Evolutionary conservation across 2,113 vertebrate genomes (phyloP).

Genomic region (Verasper variegatus): DNA sequence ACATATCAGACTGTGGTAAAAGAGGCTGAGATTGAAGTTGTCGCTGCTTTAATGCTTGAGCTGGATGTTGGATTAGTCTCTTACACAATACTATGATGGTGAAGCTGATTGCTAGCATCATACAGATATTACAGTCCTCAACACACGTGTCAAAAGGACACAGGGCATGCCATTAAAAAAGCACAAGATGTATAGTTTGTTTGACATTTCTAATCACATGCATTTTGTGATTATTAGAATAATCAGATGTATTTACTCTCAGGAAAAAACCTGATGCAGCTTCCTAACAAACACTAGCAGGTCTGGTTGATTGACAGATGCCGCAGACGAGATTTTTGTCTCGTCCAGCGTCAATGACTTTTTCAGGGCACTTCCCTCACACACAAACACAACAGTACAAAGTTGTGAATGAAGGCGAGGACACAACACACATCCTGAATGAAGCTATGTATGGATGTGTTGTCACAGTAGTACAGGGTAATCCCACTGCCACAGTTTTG

Average conservation of each 20-base stretch:
- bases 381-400: constrained; percentile 7
- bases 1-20: not conserved
- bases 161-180: not conserved
- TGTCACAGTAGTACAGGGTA: not conserved
- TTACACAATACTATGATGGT: constrained; percentile 29
- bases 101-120: not conserved
- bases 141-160: constrained; percentile 4
- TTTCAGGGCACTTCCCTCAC: not conserved
- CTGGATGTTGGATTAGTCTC: constrained; percentile 34
- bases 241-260: not conserved
- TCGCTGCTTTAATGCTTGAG: constrained; percentile 11
- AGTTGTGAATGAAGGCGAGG: constrained; percentile 12
- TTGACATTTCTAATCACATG: no score
- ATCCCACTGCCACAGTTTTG: constrained; percentile 9
- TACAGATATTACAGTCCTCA: not conserved
- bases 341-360: not conserved
- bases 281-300: not conserved
- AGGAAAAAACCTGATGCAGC: no score
- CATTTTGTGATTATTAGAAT: no score
- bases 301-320: constrained; percentile 20
- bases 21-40: constrained; percentile 9
- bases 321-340: not conserved
- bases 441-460: not conserved
- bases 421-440: not conserved
- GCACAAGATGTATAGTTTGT: no score